phyloP scores from a whole-genome alignment of 2,797 vertebrate genomes.

The Tolypeutes matacus region DNA sequence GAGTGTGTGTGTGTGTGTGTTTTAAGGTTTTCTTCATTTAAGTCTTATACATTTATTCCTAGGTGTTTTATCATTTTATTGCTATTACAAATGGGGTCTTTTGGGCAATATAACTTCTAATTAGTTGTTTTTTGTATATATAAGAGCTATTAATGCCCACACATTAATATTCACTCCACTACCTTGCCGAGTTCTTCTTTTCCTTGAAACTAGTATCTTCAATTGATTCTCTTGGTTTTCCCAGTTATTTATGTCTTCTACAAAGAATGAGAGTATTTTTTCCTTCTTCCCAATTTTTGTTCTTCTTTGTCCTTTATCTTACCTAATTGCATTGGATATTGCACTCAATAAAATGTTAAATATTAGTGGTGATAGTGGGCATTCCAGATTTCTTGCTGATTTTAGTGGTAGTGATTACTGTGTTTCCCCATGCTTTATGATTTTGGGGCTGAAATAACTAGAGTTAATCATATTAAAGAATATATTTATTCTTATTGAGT shows the following conservation, averaged over 20 bases:
- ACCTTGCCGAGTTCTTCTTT: not conserved
- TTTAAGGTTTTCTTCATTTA: not conserved
- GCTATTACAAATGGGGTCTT: not conserved
- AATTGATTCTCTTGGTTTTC: not conserved
- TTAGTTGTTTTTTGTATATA: not conserved
- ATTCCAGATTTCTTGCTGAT: slow-evolving; percentile 20
- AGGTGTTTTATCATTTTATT: not conserved
- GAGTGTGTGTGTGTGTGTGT: not conserved
- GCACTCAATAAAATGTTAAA: slow-evolving; percentile 47
- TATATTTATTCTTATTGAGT: slow-evolving; percentile 56
- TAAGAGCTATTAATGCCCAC: not conserved
- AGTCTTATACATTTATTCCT: not conserved
- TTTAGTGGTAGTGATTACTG: slow-evolving; percentile 6
- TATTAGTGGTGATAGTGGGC: not conserved
- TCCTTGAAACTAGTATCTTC: not conserved
- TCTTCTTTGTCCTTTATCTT: not conserved
- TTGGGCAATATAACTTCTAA: not conserved
- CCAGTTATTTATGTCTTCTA: not conserved
- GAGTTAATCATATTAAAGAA: slow-evolving; percentile 66
- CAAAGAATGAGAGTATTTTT: not conserved
- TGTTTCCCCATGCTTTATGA: slow-evolving; percentile 34
- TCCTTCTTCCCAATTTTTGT: slow-evolving; percentile 20
- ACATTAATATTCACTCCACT: not conserved
- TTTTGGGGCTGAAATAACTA: slow-evolving; percentile 53
- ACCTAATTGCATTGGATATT: not conserved